Percentiles rank a stretch among this genome's conserved stretches.
Evolutionary conservation across 2,113 vertebrate species (phyloP).

Genomic region (Gorilla gorilla): DNA sequence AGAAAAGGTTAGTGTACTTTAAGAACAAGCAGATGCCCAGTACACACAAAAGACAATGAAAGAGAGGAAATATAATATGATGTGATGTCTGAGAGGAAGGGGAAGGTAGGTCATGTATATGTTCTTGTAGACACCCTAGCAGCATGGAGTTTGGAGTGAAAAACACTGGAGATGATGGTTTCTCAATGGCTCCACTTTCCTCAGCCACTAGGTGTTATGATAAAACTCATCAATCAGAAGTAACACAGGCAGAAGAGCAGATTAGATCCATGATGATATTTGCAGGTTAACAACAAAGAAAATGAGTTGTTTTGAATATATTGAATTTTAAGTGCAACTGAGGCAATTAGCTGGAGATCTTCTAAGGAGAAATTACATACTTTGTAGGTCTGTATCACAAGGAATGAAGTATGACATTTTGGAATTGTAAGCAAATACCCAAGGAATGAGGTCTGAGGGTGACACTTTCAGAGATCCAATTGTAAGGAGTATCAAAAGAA

Average conservation of each 20-base stretch:
- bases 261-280: not conserved
- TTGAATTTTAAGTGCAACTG: not conserved
- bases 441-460: not conserved
- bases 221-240: not conserved
- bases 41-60: not conserved
- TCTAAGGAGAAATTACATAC: not conserved
- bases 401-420: not conserved
- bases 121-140: not conserved
- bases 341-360: not conserved
- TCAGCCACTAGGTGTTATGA: not conserved
- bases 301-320: not conserved
- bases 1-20: not conserved
- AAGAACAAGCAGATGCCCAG: not conserved
- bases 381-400: not conserved
- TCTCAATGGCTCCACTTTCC: not conserved
- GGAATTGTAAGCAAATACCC: not conserved
- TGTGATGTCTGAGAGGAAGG: not conserved
- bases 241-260: not conserved
- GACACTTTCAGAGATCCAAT: not conserved
- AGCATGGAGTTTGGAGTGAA: not conserved
- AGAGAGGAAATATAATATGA: not conserved
- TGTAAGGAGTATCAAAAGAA: not conserved
- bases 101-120: not conserved
- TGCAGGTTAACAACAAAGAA: not conserved
- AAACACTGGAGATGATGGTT: not conserved